Base-by-base conservation (phyloP, 2,797 vertebrate species). In the Bothrops alternatus region DNA sequence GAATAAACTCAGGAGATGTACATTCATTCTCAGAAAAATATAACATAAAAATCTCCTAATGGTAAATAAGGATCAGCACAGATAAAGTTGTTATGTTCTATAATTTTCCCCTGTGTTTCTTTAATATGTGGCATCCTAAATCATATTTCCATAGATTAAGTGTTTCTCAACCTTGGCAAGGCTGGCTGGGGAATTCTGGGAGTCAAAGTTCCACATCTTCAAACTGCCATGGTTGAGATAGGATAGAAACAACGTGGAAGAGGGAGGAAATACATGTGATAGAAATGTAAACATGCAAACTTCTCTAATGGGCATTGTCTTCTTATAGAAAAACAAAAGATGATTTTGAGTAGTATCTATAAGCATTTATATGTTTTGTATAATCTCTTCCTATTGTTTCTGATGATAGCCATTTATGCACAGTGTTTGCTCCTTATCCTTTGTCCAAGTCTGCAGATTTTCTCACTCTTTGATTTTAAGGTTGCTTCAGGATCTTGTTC, bases 391-490 rank as follows among this genome's bases (percentile, higher is more conserved):
- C 50, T 87, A 47, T 88, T 91, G 58, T 37, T 37, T 32, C 93
- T 18, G 16, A 60, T 93, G 16, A 47, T 90, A 50, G 37, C 1
- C 16, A 91, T 18, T 92, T 90, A 91, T 91, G 60, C 90, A 42
- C 57, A 87, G 42, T 11, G 26, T 95, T 93, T 93, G 37, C 2
- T 96, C 93, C 37, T 73, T 61, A 91, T 91, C n/a, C 20, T 91
- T 90, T 90, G 6, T 0, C 25, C 65, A 37, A 91, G 91, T 96
- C 91, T 94, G 86, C 92, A 94, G 1, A 2, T 25, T 94, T 94
- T 91, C 47, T 95, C 56, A 82, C 7, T 88, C 90, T 1, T 56
- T 91, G 14, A 1, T 94, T 94, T 58, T 26, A 92, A 94, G 91
- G 86, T 95, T n/a, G 93, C 85, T 6, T 42, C 95, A 94, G 90